phyloP scores from a whole-genome alignment of 2,888 invertebrate genomes.

The Xestobium rufovillosum region DNA sequence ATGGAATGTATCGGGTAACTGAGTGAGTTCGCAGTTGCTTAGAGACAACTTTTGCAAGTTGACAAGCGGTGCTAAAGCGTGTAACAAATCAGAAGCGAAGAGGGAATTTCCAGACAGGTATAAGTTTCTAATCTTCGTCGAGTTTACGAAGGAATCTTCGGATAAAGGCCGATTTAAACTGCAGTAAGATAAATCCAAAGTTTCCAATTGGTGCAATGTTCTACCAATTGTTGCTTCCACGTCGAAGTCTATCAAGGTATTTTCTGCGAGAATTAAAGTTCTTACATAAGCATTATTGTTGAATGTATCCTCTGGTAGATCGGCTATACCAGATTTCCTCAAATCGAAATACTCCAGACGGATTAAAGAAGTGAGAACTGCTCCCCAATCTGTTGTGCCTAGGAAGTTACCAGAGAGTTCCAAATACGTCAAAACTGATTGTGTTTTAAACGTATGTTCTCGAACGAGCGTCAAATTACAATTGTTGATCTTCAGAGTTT shows the following conservation, averaged over 20 bases:
- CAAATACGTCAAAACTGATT: slow-evolving; percentile 55
- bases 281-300: slow-evolving; percentile 57
- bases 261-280: slow-evolving; percentile 56
- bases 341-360: slow-evolving; percentile 59
- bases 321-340: slow-evolving; percentile 52
- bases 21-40: slow-evolving; percentile 57
- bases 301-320: slow-evolving; percentile 58
- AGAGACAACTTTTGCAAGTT: slow-evolving; percentile 59
- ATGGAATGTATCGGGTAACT: slow-evolving; percentile 59
- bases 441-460: slow-evolving; percentile 49
- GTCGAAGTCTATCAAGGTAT: slow-evolving; percentile 57
- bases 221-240: slow-evolving; percentile 57
- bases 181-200: slow-evolving; percentile 61
- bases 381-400: slow-evolving; percentile 52
- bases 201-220: slow-evolving; percentile 56
- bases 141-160: slow-evolving; percentile 61
- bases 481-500: slow-evolving; percentile 56
- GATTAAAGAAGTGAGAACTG: slow-evolving; percentile 51
- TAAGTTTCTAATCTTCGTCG: slow-evolving; percentile 56
- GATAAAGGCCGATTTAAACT: slow-evolving; percentile 58
- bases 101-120: slow-evolving; percentile 61
- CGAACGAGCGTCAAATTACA: slow-evolving; percentile 55
- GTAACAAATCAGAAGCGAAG: slow-evolving; percentile 59
- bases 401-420: slow-evolving; percentile 57
- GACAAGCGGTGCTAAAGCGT: slow-evolving; percentile 56